Conservation (phyloP, 2,797 vertebrate species). For the Austrolebias charrua region DNA sequence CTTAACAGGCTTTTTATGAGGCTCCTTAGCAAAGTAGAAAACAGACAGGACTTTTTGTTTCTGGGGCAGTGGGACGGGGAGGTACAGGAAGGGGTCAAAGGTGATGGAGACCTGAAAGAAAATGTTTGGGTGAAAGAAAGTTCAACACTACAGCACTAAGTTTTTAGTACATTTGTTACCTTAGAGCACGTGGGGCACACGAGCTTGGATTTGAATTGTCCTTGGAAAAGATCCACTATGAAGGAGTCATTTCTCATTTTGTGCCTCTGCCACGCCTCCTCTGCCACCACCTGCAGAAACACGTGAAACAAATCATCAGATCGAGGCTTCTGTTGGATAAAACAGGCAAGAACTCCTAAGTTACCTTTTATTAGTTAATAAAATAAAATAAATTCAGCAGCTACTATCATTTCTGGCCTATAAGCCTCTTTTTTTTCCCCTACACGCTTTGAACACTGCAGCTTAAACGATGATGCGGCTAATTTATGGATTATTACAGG, state of each 20-base stretch:
- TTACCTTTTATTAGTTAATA: too few species aligned
- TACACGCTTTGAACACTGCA: too few species aligned
- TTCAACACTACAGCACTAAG: neutral
- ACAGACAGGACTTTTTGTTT: slow-evolving; percentile 97
- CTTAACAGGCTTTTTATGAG: slow-evolving; percentile 97
- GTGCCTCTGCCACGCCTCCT: slow-evolving; percentile 98
- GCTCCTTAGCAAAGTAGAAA: slow-evolving; percentile 95
- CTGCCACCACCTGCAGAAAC: slow-evolving; percentile 88
- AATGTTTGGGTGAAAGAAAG: neutral
- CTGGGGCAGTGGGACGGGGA: slow-evolving; percentile 95
- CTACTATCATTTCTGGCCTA: too few species aligned
- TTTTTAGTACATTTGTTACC: slow-evolving; percentile 71
- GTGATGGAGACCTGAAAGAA: slow-evolving; percentile 93
- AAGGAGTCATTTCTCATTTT: slow-evolving; percentile 99
- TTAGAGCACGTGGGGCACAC: slow-evolving; percentile 97
- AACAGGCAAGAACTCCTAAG: neutral
- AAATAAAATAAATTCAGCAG: neutral
- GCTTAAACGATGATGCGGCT: too few species aligned
- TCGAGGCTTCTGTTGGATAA: too few species aligned
- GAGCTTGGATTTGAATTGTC: slow-evolving; percentile 98
- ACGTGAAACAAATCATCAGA: slow-evolving; percentile 21
- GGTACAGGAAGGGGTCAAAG: slow-evolving; percentile 97
- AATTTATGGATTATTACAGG: too few species aligned
- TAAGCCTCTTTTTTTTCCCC: too few species aligned
- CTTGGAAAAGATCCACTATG: slow-evolving; percentile 97